These are phyloP conservation scores for Spialia ferax DNA, from an alignment of 2,888 invertebrate species.

Conservation along the genomic window DNA sequence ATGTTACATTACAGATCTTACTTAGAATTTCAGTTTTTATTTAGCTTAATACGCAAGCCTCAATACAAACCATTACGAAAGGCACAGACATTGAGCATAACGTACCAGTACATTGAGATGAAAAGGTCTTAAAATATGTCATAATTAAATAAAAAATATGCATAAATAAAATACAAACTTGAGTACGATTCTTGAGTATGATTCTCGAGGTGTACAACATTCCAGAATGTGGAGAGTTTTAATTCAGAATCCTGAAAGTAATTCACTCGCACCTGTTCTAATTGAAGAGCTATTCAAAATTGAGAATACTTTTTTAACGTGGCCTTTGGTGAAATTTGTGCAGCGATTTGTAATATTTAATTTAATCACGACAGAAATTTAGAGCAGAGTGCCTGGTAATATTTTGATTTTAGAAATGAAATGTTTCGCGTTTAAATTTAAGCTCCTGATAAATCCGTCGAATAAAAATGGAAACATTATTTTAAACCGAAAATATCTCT, in stretches of 20 bases:
- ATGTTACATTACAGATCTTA: no score
- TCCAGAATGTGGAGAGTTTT: not conserved
- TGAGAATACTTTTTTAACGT: slow-evolving; percentile 43
- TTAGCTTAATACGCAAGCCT: not conserved
- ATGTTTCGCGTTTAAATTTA: not conserved
- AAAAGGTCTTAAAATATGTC: not conserved
- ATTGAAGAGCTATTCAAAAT: slow-evolving; percentile 52
- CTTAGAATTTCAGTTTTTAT: no score
- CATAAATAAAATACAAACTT: not conserved
- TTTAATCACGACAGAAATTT: slow-evolving; percentile 23
- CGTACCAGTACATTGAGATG: not conserved
- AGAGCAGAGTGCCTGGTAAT: not conserved
- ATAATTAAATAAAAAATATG: not conserved
- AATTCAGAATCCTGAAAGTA: slow-evolving; percentile 7
- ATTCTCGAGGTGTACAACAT: not conserved
- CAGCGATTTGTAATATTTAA: slow-evolving; percentile 44
- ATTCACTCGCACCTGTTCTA: slow-evolving; percentile 50
- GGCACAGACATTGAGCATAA: not conserved
- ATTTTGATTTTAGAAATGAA: not conserved
- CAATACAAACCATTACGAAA: not conserved
- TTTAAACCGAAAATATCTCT: no score
- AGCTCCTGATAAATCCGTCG: no score
- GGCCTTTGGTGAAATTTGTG: slow-evolving; percentile 50
- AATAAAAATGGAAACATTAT: no score
- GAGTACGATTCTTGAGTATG: not conserved